Percentiles rank a stretch among this genome's conserved stretches.
Evolutionary conservation across 2,797 vertebrate genomes (phyloP).

Genomic region (Lepus oiostolus): DNA sequence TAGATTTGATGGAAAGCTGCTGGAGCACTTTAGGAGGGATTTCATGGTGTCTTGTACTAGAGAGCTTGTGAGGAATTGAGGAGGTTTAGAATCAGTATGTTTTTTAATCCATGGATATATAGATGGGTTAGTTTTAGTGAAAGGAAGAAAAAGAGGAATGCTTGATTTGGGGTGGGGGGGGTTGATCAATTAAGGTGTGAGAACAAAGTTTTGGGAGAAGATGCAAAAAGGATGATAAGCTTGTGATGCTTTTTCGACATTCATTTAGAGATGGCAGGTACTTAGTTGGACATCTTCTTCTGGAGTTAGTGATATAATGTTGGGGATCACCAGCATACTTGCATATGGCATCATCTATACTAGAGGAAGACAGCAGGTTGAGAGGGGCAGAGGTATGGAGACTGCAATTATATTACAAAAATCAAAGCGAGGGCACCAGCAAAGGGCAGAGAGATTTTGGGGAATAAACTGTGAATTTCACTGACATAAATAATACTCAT

Average conservation of each 20-base stretch:
- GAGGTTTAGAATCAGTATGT: neutral
- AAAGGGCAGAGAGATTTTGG: neutral
- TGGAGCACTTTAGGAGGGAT: neutral
- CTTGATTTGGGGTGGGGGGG: neutral
- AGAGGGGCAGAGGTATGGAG: neutral
- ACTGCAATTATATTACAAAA: neutral
- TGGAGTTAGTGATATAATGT: neutral
- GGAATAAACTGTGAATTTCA: neutral
- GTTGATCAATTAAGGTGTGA: neutral
- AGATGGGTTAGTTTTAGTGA: neutral
- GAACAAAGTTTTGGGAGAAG: neutral
- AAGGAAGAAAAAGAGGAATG: neutral
- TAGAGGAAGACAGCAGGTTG: neutral
- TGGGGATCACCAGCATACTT: neutral
- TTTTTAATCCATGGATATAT: neutral
- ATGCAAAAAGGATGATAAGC: neutral
- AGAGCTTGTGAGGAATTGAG: neutral
- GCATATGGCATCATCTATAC: neutral
- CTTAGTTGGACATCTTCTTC: rapidly evolving
- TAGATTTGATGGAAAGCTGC: neutral
- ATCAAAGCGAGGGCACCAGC: neutral
- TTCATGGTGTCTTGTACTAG: neutral
- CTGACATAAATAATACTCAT: neutral
- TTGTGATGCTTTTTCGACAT: neutral
- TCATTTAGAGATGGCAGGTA: neutral